Base-by-base conservation (phyloP, 2,113 vertebrate species). In the Pseudorasbora parva region DNA sequence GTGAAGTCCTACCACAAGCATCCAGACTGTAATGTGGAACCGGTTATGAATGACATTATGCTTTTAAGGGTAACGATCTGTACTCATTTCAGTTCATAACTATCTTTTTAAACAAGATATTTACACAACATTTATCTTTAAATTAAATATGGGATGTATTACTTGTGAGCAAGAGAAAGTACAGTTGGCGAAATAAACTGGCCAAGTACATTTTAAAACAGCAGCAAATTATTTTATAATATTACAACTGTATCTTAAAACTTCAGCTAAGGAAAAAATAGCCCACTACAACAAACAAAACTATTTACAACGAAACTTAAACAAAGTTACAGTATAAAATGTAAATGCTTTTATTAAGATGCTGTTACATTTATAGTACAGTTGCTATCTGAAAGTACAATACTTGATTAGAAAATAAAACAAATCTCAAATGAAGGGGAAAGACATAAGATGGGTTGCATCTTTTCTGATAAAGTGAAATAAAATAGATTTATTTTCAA, bases 61-160 rank as follows among this genome's bases (percentile, higher is more conserved):
- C 69, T 86, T n/a, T 69, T 86, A 25, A 69, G 74, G 82, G 85
- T 86, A 81, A 47, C 23, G 51, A 68, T 54, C 71, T 30, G 8
- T 21, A 21, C 7, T 33, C 15, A 1, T 62, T 79, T 64, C 8
- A 45, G 57, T 78, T 78, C 17, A 25, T 4, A 43, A 43, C 37
- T 37, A 37, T 37, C 37, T 37, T 8, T n/a, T 57, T 9, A 9
- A 8, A 9, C 8, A 57, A 56, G 21, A n/a, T 21, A 9, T n/a
- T 21, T 56, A 19, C 1, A 56, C 54, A 56, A 59, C 9, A 4
- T 23, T 23, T 23, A n/a, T 57, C 54, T 47, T 47, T n/a, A n/a
- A 57, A 27, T 19, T 33, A 72, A 45, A 71, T 19, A 8, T 62
- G 11, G 23, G 23, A 23, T 27, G 27, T 62, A 25, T 60, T 60